phyloP scores from a whole-genome alignment of 2,888 invertebrate species.

The Sinelater perroti region DNA sequence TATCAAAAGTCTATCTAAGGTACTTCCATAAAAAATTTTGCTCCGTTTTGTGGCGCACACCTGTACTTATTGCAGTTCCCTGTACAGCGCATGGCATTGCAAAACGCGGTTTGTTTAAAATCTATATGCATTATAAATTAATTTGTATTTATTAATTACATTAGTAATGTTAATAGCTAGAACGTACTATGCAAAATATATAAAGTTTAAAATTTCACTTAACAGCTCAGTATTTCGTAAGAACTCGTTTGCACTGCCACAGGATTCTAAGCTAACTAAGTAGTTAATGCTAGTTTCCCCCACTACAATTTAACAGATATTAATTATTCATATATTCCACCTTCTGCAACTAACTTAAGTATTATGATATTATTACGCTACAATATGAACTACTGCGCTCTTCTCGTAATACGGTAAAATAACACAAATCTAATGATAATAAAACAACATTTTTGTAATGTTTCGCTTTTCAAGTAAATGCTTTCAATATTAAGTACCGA shows the following conservation, averaged over 20 bases:
- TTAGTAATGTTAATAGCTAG: constrained; percentile 5
- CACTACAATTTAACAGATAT: too few species aligned
- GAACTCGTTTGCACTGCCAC: constrained; percentile 4
- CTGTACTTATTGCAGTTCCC: neutral
- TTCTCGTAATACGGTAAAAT: too few species aligned
- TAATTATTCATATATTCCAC: too few species aligned
- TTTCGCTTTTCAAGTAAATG: too few species aligned
- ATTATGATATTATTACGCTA: too few species aligned
- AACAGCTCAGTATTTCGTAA: constrained; percentile 34
- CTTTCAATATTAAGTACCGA: too few species aligned
- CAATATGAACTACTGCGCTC: too few species aligned
- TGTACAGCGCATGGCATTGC: constrained; percentile 19
- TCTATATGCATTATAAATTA: constrained; percentile 14
- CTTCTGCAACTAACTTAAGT: too few species aligned
- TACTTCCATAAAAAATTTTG: constrained; percentile 21
- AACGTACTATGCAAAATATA: constrained; percentile 22
- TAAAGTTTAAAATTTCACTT: constrained; percentile 26
- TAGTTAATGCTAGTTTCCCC: too few species aligned
- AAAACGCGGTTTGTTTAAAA: constrained; percentile 24
- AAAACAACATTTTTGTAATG: too few species aligned
- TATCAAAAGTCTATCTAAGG: constrained; percentile 44
- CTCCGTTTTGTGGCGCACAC: constrained; percentile 34
- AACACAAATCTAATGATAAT: too few species aligned
- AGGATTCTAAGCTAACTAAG: neutral
- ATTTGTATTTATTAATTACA: constrained; percentile 17